These are phyloP conservation scores for Pyrrhosoma nymphula DNA, from an alignment of 2,888 invertebrate genomes.

Conservation along the genomic window DNA sequence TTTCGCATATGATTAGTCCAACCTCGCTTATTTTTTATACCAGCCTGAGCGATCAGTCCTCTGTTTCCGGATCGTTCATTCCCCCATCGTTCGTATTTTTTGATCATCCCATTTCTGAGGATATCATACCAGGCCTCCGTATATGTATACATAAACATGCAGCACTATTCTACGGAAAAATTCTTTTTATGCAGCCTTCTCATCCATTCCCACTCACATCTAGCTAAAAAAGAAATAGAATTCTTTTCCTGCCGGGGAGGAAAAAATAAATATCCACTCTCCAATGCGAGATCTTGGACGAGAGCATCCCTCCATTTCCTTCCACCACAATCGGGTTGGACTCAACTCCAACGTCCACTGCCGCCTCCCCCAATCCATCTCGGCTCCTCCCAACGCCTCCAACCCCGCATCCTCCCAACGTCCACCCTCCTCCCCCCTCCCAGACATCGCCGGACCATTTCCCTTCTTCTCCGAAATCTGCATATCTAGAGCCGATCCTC, in stretches of 20 bases:
- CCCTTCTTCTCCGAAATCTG: conserved; percentile 58
- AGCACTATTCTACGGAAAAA: neutral
- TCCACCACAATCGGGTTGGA: neutral
- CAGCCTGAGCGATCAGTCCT: neutral
- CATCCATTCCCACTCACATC: neutral
- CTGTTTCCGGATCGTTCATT: neutral
- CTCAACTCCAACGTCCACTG: neutral
- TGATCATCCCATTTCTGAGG: neutral
- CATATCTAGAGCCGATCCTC: conserved; percentile 58
- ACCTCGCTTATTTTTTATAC: neutral
- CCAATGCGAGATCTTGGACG: neutral
- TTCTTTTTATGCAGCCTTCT: neutral
- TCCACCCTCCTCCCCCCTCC: neutral
- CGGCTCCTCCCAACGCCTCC: neutral
- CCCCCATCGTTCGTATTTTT: neutral
- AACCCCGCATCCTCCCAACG: neutral
- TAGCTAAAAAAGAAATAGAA: neutral
- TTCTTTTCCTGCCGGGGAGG: neutral
- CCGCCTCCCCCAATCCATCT: neutral
- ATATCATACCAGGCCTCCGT: neutral
- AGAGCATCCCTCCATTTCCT: neutral
- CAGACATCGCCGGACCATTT: conserved; percentile 52
- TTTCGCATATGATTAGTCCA: neutral
- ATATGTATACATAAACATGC: neutral
- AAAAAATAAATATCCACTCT: neutral